Evolutionary conservation across 2,113 vertebrate genomes (phyloP).

Genomic region (rabbit (Oryctolagus cuniculus)): mOryCun1.1 NC_091444.1:49801501-49802000

Average conservation of each 20-base stretch:
- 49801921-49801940: accelerated
- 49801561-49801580: no score
- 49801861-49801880: background rate
- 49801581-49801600: accelerated
- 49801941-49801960: background rate
- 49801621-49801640: background rate
- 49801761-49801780: background rate
- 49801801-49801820: background rate
- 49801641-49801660: background rate
- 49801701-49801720: background rate
- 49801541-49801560: background rate
- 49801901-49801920: background rate
- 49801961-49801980: background rate
- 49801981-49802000: background rate
- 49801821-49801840: background rate
- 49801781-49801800: background rate
- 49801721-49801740: background rate
- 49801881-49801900: background rate
- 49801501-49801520: background rate
- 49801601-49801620: background rate
- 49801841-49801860: background rate
- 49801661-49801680: accelerated
- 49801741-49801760: background rate
- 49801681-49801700: accelerated
- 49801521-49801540: background rate